Evolutionary conservation across 2,113 vertebrate species (phyloP), one percentile per base, ranked within the genome.

Genomic region (Pelvicachromis taeniatus): DNA sequence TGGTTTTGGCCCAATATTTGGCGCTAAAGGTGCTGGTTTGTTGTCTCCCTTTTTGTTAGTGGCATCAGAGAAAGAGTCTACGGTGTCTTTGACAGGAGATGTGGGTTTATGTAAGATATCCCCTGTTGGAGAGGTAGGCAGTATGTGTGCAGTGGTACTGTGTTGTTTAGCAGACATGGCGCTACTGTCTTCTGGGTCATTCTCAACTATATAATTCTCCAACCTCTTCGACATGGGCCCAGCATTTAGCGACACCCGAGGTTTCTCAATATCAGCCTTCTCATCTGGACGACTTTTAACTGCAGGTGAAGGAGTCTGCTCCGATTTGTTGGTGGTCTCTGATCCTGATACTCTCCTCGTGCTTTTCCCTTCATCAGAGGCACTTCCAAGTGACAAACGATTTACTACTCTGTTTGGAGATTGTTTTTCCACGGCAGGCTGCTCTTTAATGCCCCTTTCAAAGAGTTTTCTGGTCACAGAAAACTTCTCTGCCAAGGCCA

Each of bases 401-500:
- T 38, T 94, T 14, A 92, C 91, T 16, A 81, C 89, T 95, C 97
- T 97, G 88, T 81, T 96, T 42, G 96, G 91, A 50, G 96, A 95
- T 2, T 94, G 95, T 45, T 95, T 97, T 48, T 98, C 97, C 17
- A 90, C 86, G 2, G 87, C 88, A n/a, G 96, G 94, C 87, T 89
- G 96, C 0, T 97, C 97, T 81, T 97, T 97, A 80, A 96, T 92
- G 84, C 97, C 97, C 81, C 96, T 96, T 94, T 98, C 97, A 48
- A 98, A 98, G 5, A 98, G 95, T 91, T 98, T 98, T 87, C 97
- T 97, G 13, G 97, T 97, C 84, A 97, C 97, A 0, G 97, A 97
- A 95, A 98, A 98, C 80, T 98, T 98, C 90, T 98, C 97, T 29
- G 97, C 97, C 91, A 98, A 89, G 53, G 97, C 93, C 87, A 94